Conservation (phyloP, 2,888 invertebrate species). For the Phaonia tiefii region DNA sequence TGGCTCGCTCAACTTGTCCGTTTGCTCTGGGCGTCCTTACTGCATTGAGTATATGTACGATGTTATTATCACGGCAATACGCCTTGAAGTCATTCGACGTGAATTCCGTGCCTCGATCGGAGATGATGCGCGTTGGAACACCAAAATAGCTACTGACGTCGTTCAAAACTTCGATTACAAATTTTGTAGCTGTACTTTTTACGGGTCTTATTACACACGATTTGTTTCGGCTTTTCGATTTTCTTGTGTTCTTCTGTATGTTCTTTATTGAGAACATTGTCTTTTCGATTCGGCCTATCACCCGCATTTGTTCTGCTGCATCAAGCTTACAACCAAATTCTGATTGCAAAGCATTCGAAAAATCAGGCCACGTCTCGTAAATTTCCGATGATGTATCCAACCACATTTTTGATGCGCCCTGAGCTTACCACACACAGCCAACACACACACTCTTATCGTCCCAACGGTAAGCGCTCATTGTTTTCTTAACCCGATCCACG, state of each 20-base stretch:
- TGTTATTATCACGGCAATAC: constrained; percentile 62
- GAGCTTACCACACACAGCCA: no score
- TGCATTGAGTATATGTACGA: constrained; percentile 69
- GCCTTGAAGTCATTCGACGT: constrained; percentile 17
- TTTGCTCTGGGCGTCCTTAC: constrained; percentile 68
- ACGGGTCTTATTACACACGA: no score
- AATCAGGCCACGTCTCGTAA: background rate
- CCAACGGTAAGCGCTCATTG: background rate
- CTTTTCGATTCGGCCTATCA: background rate
- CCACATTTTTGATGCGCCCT: no score
- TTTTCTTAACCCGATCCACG: background rate
- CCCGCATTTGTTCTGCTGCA: background rate
- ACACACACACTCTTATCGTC: constrained; percentile 1
- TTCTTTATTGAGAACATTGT: background rate
- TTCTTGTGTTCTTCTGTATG: background rate
- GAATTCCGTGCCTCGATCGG: background rate
- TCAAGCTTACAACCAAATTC: background rate
- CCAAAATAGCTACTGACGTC: background rate
- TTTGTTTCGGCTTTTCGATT: background rate
- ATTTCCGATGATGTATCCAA: no score
- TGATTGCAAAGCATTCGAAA: background rate
- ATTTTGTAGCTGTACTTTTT: constrained; percentile 45
- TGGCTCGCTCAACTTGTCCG: constrained; percentile 22
- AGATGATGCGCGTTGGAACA: background rate
- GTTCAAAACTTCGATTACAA: background rate